phyloP scores from a whole-genome alignment of 2,113 vertebrate species.

The Phyllostomus hastatus region DNA sequence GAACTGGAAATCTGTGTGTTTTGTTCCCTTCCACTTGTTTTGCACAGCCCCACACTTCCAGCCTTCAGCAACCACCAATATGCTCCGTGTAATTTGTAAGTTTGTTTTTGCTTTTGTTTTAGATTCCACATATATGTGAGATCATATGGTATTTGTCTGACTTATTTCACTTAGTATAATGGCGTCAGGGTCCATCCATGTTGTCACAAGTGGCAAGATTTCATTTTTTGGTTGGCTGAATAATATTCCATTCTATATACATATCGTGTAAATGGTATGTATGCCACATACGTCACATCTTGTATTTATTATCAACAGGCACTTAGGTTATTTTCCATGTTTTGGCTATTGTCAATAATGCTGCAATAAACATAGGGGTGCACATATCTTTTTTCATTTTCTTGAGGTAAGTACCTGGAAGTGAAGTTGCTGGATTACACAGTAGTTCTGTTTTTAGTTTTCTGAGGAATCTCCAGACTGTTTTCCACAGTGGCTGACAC shows the following conservation, averaged over 20 bases:
- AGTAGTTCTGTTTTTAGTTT: too few species aligned
- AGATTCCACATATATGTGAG: background rate
- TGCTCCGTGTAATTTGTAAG: background rate
- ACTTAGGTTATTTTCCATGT: too few species aligned
- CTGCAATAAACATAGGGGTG: too few species aligned
- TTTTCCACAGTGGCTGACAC: too few species aligned
- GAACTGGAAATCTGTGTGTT: background rate
- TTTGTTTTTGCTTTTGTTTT: background rate
- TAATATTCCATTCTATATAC: background rate
- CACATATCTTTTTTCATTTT: too few species aligned
- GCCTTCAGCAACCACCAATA: background rate
- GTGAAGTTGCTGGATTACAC: too few species aligned
- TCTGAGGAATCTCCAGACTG: too few species aligned
- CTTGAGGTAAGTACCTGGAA: too few species aligned
- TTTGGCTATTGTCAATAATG: too few species aligned
- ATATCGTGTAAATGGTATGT: too few species aligned
- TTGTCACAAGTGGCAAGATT: too few species aligned
- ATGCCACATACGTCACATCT: background rate
- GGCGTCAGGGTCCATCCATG: too few species aligned
- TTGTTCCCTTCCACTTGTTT: background rate
- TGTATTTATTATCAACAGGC: background rate
- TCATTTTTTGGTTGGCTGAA: background rate
- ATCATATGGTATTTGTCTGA: background rate
- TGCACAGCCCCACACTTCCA: background rate
- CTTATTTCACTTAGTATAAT: background rate